A percentile compares a stretch with the other conserved stretches of the same genome.
phyloP scores from a whole-genome alignment of 2,113 vertebrate species.

The Lonchura striata region DNA sequence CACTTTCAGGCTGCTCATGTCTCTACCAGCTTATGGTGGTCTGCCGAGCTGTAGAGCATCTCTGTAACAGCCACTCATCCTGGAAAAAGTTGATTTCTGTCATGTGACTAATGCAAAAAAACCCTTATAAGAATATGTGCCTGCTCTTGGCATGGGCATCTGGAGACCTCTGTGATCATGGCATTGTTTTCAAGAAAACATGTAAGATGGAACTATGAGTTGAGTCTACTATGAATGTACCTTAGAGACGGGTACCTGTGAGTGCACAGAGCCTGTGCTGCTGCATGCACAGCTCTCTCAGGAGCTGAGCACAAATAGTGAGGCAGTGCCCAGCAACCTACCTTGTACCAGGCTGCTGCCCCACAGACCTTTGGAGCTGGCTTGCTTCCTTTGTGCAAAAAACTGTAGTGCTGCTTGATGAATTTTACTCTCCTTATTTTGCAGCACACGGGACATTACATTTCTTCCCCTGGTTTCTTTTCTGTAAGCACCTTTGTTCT shows the following conservation, averaged over 20 bases:
- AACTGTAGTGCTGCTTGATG: not conserved
- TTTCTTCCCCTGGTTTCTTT: not conserved
- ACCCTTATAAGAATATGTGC: not conserved
- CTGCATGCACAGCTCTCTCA: rapidly evolving
- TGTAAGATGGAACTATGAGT: not conserved
- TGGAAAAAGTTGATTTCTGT: not conserved
- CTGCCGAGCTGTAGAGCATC: not conserved
- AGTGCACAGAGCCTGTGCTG: rapidly evolving
- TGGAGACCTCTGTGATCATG: not conserved
- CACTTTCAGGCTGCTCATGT: rapidly evolving
- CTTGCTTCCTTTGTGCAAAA: not conserved
- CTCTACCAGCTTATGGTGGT: not conserved
- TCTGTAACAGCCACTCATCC: not conserved
- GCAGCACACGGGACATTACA: not conserved
- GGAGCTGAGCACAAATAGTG: not conserved
- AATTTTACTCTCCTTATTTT: not conserved
- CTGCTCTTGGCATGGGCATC: not conserved
- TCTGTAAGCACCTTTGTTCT: not conserved
- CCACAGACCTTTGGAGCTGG: not conserved
- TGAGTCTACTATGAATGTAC: not conserved
- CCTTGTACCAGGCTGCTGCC: rapidly evolving
- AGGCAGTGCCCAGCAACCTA: not conserved
- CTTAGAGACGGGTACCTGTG: not conserved
- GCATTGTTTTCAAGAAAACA: not conserved
- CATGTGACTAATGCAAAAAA: not conserved